Base-by-base conservation (phyloP, 2,113 vertebrate species). In the Antidorcas marsupialis region DNA sequence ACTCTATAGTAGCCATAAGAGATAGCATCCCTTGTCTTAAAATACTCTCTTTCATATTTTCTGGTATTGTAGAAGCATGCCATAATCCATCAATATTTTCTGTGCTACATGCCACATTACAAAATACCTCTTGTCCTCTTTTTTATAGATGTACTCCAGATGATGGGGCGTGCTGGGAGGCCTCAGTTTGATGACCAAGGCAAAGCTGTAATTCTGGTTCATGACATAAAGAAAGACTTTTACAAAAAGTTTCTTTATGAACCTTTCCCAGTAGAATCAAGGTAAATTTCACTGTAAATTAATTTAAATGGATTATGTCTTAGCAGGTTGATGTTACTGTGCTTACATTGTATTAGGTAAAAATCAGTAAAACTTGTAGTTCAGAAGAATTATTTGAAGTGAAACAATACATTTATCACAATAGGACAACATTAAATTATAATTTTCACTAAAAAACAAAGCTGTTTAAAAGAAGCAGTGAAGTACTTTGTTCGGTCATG, bases 221-320 rank as follows among this genome's bases (percentile, higher is more conserved):
- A 99, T 91, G 99, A 99, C 98, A 99, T 99, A 97, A 99, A 99
- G 98, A 99, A 99, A 98, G 99, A 99, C 98, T 99, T 99, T 98
- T 99, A 99, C 98, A 99, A 99, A 99, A 99, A 99, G 98, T 99
- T 99, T 97, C 99, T 99, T 64, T 99, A 99, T 94, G 99, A 99
- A 96, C 99, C 99, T 30, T 99, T 99, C 97, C 99, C 99, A 79
- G 99, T 99, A 23, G 99, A 99, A 98, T 99, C 99, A 98, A 99
- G 99, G 99, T 99, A 98, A 98, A 96, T 81, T 89, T 94, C 87
- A 21, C 30, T 89, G 9, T 86, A 85, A 84, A 89, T 59, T 87
- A 62, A 60, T 60, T 91, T 94, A 76, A 95, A 81, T 64, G 3
- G 47, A 82, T 96, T 93, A 59, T 94, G 91, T 94, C 30, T 60